Evolutionary conservation across 2,888 invertebrate species (phyloP).

Genomic region (Drosophila infuscata): DNA sequence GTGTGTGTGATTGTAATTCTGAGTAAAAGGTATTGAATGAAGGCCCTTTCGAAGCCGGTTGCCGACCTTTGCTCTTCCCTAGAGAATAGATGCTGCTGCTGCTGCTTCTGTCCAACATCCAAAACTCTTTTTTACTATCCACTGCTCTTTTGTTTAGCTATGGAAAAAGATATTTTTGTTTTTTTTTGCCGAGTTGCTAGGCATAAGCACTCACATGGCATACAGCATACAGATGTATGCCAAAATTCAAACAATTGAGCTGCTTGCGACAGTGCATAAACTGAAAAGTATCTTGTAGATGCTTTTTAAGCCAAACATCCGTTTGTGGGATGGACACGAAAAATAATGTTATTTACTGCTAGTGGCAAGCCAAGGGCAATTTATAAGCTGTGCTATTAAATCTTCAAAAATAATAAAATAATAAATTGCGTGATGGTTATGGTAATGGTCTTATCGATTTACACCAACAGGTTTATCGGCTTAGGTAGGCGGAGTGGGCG

Average conservation of each 20-base stretch:
- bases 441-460: no score
- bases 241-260: conserved; percentile 74
- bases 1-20: conserved; percentile 37
- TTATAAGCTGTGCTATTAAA: conserved; percentile 1
- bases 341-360: neutral
- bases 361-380: neutral
- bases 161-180: conserved; percentile 28
- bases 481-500: no score
- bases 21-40: conserved; percentile 66
- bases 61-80: conserved; percentile 63
- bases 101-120: conserved; percentile 31
- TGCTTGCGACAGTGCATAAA: conserved; percentile 52
- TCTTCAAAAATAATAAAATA: neutral
- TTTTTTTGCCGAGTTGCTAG: conserved; percentile 65
- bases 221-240: conserved; percentile 49
- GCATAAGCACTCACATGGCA: conserved; percentile 68
- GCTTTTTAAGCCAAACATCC: conserved; percentile 38
- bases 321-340: conserved; percentile 5
- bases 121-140: conserved; percentile 28
- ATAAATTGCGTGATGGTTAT: no score
- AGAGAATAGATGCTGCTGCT: conserved; percentile 21
- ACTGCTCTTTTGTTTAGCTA: conserved; percentile 67
- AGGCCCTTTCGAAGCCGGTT: conserved; percentile 49
- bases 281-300: conserved; percentile 42
- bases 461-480: no score